Base-by-base conservation (phyloP, 1,140 invertebrate genomes). In the Augochlora pura region DNA sequence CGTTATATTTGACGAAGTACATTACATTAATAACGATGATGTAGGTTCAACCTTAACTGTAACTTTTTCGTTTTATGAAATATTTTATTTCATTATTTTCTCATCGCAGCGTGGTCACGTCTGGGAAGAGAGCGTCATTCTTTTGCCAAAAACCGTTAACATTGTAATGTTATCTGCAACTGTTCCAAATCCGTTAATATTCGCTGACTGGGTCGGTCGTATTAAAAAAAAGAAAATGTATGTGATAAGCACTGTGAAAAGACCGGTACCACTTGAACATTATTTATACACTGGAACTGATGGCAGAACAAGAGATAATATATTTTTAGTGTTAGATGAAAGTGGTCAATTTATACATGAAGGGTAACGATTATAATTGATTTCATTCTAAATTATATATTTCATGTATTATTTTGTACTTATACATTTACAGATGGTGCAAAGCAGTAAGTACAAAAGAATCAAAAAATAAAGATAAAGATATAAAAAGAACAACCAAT, bases 1-100 rank as follows among this genome's bases (percentile, higher is more conserved):
- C 95, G 99, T 99, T 5, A 98, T 99, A 87, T 99, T 99, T 91
- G 99, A 99, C 93, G 99, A 99, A 94, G 98, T 99, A 38, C 99
- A 99, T 92, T 99, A 99, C 89, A 98, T 99, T 65, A 99, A 99
- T 91, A 98, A 99, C 94, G 95, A 96, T 68, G 98, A 99, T 93
- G 96, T 97, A 91, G 90, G 90, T 90, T 73, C 72, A 32, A n/a
- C 59, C 67, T 60, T 14, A n/a, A 2, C 5, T 42, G 1, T 4
- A 21, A 5, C 38, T 60, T 6, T 42, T 39, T 21, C 12, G 46
- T 62, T 67, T 18, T 63, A 16, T 76, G 63, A 23, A 23, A 71
- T 10, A n/a, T 52, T 77, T 62, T 57, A 18, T 39, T 46, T 75
- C 18, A 49, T 54, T 49, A 21, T 12, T 21, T 21, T 12, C 1